Base-by-base conservation (phyloP, 2,797 vertebrate species). In the Sebastes steindachneri region DNA sequence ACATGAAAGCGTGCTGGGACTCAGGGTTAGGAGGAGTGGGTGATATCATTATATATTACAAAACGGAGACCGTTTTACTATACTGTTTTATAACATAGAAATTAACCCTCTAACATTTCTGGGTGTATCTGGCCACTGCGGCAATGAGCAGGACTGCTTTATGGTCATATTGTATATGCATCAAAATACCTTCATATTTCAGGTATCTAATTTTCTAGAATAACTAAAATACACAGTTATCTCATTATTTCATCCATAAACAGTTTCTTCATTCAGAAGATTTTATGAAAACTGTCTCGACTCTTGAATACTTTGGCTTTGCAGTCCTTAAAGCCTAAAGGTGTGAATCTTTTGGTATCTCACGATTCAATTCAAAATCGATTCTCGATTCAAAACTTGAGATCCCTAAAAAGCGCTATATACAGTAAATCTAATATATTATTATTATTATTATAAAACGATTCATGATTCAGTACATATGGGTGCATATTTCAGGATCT, bases 1-100 rank as follows among this genome's bases (percentile, higher is more conserved):
- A 69, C 55, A 71, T 59, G 48, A 77, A 75, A 75, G 67, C 73
- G 55, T 2, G 7, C 17, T 1, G 4, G 29, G 33, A 69, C 7
- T 57, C 21, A 26, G 11, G 41, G 33, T 57, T 21, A 55, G 33
- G 12, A 12, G 5, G 17, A 66, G 53, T 3, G 23, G 26, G 6
- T 59, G 60, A 67, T 60, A 7, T 9, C 29, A 71, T 19, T 29
- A 63, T 41, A 58, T 3, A 28, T 4, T 11, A 25, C 9, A 41
- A 41, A 41, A 33, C 5, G 21, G 7, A 21, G 9, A 51, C 25
- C 17, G 2, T 8, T 3, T 11, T 64, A 31, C 58, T 48, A 17
- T 45, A 7, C 7, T 5, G 9, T 7, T 26, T 75, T 35, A 57
- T 33, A 25, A 5, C 1, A 3, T 6, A 19, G 11, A 23, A 28